Conservation (phyloP, 2,113 vertebrate species). For the Mastomys natalensis region DNA sequence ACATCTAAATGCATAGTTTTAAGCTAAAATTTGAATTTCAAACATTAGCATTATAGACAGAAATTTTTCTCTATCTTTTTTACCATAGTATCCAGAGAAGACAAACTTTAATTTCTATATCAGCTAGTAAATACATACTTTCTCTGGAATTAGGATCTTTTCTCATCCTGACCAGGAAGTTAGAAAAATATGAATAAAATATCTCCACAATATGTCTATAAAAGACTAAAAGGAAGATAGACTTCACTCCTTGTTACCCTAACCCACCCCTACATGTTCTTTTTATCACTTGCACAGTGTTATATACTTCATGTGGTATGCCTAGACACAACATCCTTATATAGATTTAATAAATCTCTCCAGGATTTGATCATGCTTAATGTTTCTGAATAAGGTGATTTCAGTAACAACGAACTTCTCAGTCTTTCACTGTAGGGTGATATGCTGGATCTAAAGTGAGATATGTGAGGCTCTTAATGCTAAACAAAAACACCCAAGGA, state of each 20-base stretch:
- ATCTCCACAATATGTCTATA: neutral
- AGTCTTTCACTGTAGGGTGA: neutral
- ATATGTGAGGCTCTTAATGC: neutral
- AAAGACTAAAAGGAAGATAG: neutral
- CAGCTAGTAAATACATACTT: neutral
- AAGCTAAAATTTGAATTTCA: neutral
- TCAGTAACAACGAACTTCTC: neutral
- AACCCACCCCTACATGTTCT: neutral
- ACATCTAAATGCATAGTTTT: neutral
- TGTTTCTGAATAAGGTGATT: neutral
- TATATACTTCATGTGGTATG: neutral
- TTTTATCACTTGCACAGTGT: neutral
- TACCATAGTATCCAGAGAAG: neutral
- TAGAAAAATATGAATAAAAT: neutral
- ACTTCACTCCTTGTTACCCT: neutral
- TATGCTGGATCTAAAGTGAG: neutral
- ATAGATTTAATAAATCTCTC: neutral
- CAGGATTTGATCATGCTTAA: neutral
- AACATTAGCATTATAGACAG: neutral
- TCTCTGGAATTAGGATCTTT: neutral
- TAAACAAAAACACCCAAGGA: neutral
- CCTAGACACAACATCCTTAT: neutral
- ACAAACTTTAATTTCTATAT: neutral
- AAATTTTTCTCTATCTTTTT: neutral
- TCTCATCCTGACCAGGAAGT: neutral